Evolutionary conservation across 2,113 vertebrate genomes (phyloP).

Genomic region (Amphilophus citrinellus): DNA sequence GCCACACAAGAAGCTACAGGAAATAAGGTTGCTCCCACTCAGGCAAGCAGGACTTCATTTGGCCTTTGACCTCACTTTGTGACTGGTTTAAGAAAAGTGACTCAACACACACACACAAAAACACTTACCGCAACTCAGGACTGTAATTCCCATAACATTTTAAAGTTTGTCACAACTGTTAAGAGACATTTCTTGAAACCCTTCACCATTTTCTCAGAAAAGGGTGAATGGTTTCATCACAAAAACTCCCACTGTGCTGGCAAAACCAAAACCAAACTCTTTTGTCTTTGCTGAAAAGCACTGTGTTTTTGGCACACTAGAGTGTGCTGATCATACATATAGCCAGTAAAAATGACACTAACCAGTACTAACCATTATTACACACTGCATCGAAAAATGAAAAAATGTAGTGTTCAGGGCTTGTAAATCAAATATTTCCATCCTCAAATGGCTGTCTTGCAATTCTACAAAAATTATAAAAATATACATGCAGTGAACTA

Average conservation of each 20-base stretch:
- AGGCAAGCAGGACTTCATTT: slow-evolving; percentile 45
- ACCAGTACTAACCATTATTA: not conserved
- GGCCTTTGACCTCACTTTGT: slow-evolving; percentile 66
- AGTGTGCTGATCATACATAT: not conserved
- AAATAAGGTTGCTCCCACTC: slow-evolving; percentile 35
- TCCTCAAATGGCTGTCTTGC: not conserved
- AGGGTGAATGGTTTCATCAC: not conserved
- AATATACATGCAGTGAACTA: not conserved
- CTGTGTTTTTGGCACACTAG: not conserved
- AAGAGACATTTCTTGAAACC: not conserved
- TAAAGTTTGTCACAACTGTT: slow-evolving; percentile 16
- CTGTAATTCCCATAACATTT: slow-evolving; percentile 58
- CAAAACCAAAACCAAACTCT: not conserved
- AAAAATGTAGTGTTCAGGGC: not conserved
- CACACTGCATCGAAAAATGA: not conserved
- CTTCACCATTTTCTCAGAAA: not conserved
- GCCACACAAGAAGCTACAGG: slow-evolving; percentile 75
- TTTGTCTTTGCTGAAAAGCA: not conserved
- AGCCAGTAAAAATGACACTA: not conserved
- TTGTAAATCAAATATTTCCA: not conserved
- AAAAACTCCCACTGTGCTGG: not conserved
- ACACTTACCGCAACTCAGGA: slow-evolving; percentile 70
- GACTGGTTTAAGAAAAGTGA: slow-evolving; percentile 48
- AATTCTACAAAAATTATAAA: too few species aligned
- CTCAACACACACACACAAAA: slow-evolving; percentile 57